Conservation (phyloP, 2,797 vertebrate species). For the Silurus aristotelis region DNA sequence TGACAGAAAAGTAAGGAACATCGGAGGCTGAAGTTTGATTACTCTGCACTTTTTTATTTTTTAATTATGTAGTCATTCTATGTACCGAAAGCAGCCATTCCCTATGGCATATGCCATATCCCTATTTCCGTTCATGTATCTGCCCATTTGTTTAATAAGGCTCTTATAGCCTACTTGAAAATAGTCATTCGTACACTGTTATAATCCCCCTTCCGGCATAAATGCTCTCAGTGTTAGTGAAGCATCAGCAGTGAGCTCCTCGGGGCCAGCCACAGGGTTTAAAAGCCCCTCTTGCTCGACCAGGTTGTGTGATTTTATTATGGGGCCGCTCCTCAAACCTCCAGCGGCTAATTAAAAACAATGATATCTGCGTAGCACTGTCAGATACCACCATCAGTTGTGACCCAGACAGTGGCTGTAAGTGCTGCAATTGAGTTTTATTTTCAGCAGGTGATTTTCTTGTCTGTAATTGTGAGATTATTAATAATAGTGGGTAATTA, state of each 20-base stretch:
- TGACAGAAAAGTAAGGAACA: too few species aligned
- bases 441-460: conserved; percentile 75
- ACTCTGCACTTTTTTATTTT: not conserved
- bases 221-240: not conserved
- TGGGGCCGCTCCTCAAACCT: conserved; percentile 37
- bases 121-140: not conserved
- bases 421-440: conserved; percentile 71
- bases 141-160: not conserved
- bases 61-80: not conserved
- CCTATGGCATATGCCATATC: too few species aligned
- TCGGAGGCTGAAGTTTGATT: not conserved
- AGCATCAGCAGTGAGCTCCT: not conserved
- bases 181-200: not conserved
- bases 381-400: conserved; percentile 25
- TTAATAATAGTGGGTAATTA: conserved; percentile 80
- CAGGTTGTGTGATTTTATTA: conserved; percentile 36
- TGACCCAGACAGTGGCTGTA: conserved; percentile 35
- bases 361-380: conserved; percentile 51
- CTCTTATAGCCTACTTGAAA: not conserved
- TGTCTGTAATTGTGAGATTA: conserved; percentile 56
- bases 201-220: not conserved
- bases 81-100: not conserved
- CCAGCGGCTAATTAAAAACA: conserved; percentile 57
- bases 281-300: conserved; percentile 20
- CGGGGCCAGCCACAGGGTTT: not conserved